These are phyloP conservation scores for Chascanopsetta lugubris DNA, from an alignment of 2,113 vertebrate species.

Conservation along the genomic window DNA sequence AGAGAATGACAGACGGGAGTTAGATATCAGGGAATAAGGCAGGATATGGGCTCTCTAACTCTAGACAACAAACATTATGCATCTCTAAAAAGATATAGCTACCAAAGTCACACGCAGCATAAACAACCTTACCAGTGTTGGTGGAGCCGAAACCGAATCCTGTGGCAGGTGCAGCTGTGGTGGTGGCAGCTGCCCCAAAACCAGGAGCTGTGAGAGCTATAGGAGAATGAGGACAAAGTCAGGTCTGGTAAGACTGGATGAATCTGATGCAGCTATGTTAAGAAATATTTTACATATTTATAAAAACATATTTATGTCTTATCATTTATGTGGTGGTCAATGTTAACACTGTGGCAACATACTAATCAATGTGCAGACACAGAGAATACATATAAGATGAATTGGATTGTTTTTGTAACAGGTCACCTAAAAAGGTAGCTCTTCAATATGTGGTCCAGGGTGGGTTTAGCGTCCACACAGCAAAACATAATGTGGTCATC, in stretches of 20 bases:
- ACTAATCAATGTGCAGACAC: too few relatives aligned
- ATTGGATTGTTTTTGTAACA: too few relatives aligned
- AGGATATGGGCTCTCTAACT: not conserved
- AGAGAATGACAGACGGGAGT: constrained; percentile 78
- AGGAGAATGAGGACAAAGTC: not conserved
- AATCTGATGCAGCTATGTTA: too few relatives aligned
- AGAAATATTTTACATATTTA: too few relatives aligned
- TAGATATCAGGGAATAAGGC: constrained; percentile 55
- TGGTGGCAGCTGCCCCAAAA: constrained; percentile 79
- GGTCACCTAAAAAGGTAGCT: too few relatives aligned
- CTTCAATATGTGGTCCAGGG: too few relatives aligned
- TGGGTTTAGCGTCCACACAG: too few relatives aligned
- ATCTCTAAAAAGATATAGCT: not conserved
- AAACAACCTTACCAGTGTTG: constrained; percentile 71
- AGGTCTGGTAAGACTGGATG: not conserved
- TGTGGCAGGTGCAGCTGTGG: constrained; percentile 74
- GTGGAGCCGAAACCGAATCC: constrained; percentile 83
- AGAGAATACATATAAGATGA: too few relatives aligned
- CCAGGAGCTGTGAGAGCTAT: constrained; percentile 78
- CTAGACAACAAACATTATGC: not conserved
- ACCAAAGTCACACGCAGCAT: not conserved
- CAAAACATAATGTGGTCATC: too few relatives aligned
- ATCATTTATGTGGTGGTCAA: too few relatives aligned
- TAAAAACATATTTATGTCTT: too few relatives aligned
- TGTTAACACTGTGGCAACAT: too few relatives aligned